Evolutionary conservation across 2,113 vertebrate species (phyloP), one percentile per base, ranked within the genome.

Genomic region (Helogale parvula): DNA sequence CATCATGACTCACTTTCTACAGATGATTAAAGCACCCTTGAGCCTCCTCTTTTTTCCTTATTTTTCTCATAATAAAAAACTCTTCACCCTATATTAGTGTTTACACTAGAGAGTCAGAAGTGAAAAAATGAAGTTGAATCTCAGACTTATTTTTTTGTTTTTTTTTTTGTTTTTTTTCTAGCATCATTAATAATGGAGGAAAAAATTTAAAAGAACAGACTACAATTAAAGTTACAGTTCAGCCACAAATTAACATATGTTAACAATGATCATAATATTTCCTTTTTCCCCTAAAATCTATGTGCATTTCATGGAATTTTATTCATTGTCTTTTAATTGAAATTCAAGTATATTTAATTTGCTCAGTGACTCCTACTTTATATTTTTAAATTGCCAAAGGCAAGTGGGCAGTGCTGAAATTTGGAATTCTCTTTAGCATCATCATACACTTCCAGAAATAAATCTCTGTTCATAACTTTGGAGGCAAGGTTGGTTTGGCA

Each of bases 331-430:
- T 65, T 87, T 71, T 90, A 72, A 63, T 50, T 76, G 31, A 88
- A 88, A 83, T 45, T 66, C 17, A 23, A 83, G n/a, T 93, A 38
- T 81, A 82, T 90, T 96, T 93, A 33, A 88, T 63, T 94, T 93
- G 2, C 23, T 90, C 27, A 80, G 38, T 2, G 27, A 84, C 19
- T 57, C 17, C 11, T 16, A 57, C 17, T 47, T 33, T 82, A 3
- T 21, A 31, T 71, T 83, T 77, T 90, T 60, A 87, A 95, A 87
- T 93, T 71, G 41, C 27, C 38, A 72, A 83, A 52, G 89, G 47
- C 54, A 93, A 83, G 14, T 79, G 3, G 6, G 68, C 27, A 19
- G 45, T 90, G 33, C n/a, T 79, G 21, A 91, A 82, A 66, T 96
- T 47, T 29, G 63, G 31, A 52, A 85, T 77, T 94, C 93, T 68